These are phyloP conservation scores for Lucinisca nassula DNA, from an alignment of 2,888 invertebrate species.

Conservation along the genomic window DNA sequence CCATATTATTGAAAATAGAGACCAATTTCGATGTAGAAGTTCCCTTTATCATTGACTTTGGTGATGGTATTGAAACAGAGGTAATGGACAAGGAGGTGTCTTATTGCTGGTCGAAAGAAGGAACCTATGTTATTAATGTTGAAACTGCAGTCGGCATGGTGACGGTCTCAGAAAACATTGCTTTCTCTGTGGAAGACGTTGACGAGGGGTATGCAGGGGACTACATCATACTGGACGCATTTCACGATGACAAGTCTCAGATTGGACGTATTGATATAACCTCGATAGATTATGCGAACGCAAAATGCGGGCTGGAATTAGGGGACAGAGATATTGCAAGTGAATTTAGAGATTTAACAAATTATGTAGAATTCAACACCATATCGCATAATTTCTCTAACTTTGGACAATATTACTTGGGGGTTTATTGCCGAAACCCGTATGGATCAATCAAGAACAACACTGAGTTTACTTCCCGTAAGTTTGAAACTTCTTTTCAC, in stretches of 20 bases:
- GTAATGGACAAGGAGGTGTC: conserved; percentile 67
- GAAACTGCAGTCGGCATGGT: conserved; percentile 72
- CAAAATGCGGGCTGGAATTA: conserved; percentile 72
- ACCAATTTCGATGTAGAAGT: conserved; percentile 69
- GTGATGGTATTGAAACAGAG: conserved; percentile 75
- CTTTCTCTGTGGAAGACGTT: conserved; percentile 75
- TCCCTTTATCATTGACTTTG: conserved; percentile 80
- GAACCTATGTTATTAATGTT: conserved; percentile 77
- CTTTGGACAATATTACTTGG: conserved; percentile 78
- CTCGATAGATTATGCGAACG: conserved; percentile 69
- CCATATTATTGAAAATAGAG: conserved; percentile 74
- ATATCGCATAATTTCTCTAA: conserved; percentile 67
- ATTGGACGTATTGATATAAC: conserved; percentile 66
- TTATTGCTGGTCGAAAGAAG: conserved; percentile 79
- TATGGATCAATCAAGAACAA: conserved; percentile 75
- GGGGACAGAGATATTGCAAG: conserved; percentile 60
- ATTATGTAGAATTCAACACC: conserved; percentile 57
- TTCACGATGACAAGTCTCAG: conserved; percentile 55
- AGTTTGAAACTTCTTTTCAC: conserved; percentile 69
- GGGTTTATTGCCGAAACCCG: conserved; percentile 77
- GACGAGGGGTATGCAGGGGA: conserved; percentile 79
- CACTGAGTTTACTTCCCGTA: conserved; percentile 70
- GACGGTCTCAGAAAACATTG: conserved; percentile 53
- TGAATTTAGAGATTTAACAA: conserved; percentile 25
- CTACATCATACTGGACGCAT: conserved; percentile 68